Evolutionary conservation across 2,888 invertebrate genomes (phyloP), one percentile per base, ranked within the genome.

Genomic region (Synanthedon andrenaeformis): DNA sequence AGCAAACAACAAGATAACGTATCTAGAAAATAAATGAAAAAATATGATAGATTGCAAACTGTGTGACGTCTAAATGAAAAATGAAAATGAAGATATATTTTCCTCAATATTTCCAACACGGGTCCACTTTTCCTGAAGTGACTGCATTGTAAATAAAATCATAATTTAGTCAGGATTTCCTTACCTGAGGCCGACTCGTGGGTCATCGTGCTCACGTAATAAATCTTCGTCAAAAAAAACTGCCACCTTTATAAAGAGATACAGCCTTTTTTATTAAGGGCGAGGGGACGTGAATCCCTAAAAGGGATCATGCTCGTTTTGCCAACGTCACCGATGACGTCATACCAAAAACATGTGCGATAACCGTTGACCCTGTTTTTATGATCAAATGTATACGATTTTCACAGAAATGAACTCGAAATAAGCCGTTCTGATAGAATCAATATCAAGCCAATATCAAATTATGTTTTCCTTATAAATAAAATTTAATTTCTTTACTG

Each of bases 191-290:
- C 17, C 42, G 41, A 52, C 54, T 62, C 64, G 62, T 55, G 63
- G 65, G 64, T 67, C 64, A 60, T 65, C 61, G 59, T 58, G 53
- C 59, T 56, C 59, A 14, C 35, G 58, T 62, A 67, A 70, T 78
- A 73, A 74, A 76, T 78, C 75, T 69, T 76, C 70, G 68, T 75
- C 75, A 70, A 60, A 57, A 53, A 23, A 67, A 75, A 69, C 67
- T 72, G 75, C 69, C 72, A 68, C 65, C 65, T 70, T 67, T 69
- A 67, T 75, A 73, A 67, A 75, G 67, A 72, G 68, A 74, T 68
- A 76, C 66, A 66, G 65, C 64, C 64, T 68, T 70, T 69, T 67
- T 62, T 57, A 62, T 60, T 52, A 59, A 58, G 62, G 41, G 41
- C 28, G n/a, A 51, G 41, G 14, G 51, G 51, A 41, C 41, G 41